Evolutionary conservation across 2,797 vertebrate species (phyloP).

Genomic region (Sylvilagus floridanus): DNA sequence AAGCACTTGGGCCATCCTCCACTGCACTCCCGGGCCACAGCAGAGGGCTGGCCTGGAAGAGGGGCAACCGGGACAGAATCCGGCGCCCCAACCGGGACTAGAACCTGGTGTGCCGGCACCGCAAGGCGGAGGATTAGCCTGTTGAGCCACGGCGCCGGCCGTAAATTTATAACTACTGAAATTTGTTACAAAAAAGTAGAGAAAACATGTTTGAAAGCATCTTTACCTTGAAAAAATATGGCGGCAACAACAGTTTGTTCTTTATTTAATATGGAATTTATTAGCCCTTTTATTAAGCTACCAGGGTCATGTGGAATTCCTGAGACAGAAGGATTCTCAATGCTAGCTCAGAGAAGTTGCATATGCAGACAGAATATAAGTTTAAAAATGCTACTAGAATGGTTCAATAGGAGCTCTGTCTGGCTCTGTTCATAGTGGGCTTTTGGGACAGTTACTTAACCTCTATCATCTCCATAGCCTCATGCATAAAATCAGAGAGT

Average conservation of each 20-base stretch:
- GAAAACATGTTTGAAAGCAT: slow-evolving; percentile 21
- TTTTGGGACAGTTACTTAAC: not conserved
- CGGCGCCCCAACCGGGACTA: too few relatives aligned
- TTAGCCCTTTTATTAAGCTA: slow-evolving; percentile 1
- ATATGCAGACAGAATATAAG: not conserved
- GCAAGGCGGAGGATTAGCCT: too few relatives aligned
- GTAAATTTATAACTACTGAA: not conserved
- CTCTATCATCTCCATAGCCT: not conserved
- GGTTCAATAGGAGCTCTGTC: not conserved
- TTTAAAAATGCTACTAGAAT: not conserved
- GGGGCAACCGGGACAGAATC: too few relatives aligned
- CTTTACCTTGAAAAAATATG: slow-evolving; percentile 43
- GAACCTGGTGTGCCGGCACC: too few relatives aligned
- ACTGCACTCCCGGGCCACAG: too few relatives aligned
- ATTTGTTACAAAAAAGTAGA: not conserved
- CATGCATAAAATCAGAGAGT: not conserved
- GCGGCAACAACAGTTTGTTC: not conserved
- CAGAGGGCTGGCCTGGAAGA: too few relatives aligned
- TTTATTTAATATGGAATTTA: slow-evolving; percentile 55
- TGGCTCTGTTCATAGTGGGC: not conserved
- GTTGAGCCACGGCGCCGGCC: too few relatives aligned
- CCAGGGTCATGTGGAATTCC: not conserved
- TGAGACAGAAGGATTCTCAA: not conserved
- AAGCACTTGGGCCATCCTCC: too few relatives aligned
- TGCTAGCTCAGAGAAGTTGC: not conserved